Conservation (phyloP, 2,113 vertebrate genomes). For the Thamnophis sirtalis region DNA sequence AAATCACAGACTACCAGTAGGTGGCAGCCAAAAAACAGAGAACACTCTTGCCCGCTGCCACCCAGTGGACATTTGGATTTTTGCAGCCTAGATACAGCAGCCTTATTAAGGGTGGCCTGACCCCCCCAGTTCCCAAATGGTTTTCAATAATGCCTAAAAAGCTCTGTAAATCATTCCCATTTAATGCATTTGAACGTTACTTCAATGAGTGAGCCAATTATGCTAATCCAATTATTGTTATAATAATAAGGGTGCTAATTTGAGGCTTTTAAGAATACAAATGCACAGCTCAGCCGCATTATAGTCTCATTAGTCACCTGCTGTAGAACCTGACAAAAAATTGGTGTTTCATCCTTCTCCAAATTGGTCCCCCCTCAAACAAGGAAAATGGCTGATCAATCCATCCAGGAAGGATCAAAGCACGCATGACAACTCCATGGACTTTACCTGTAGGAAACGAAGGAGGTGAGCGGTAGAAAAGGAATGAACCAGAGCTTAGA, state of each 20-base stretch:
- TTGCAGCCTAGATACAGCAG: background rate
- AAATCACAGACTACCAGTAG: background rate
- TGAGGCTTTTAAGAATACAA: constrained; percentile 46
- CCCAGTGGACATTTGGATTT: background rate
- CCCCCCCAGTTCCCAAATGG: constrained; percentile 3
- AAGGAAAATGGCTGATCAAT: constrained; percentile 36
- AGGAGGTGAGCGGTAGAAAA: background rate
- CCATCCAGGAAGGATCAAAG: background rate
- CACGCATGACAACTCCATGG: constrained; percentile 35
- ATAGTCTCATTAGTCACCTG: constrained; percentile 38
- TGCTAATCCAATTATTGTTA: constrained; percentile 51
- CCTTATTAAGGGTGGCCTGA: background rate
- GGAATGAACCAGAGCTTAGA: background rate
- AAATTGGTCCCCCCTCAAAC: constrained; percentile 37
- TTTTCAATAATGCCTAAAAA: constrained; percentile 20
- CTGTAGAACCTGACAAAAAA: constrained; percentile 38
- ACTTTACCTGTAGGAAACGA: background rate
- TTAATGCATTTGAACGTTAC: constrained; percentile 41
- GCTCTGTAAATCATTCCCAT: constrained; percentile 42
- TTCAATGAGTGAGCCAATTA: constrained; percentile 40
- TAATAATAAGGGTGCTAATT: constrained; percentile 56
- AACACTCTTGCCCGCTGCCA: background rate
- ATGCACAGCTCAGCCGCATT: constrained; percentile 31
- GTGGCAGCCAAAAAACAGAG: background rate
- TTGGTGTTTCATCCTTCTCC: constrained; percentile 48